Base-by-base conservation (phyloP, 2,797 vertebrate genomes). In the Rachycentron canadum region DNA sequence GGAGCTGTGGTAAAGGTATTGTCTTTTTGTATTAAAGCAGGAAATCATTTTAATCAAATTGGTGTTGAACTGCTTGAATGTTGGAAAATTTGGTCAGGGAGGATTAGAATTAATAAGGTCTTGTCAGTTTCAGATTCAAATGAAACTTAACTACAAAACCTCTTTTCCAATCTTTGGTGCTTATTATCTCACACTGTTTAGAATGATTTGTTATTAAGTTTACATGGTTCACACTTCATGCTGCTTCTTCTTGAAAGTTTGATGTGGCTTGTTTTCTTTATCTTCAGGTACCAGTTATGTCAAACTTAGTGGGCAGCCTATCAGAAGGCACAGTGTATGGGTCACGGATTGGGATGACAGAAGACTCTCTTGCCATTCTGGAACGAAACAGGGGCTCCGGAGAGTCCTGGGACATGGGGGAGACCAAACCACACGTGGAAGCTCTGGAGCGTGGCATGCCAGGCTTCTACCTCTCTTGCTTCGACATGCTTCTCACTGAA, bases 401-500 rank as follows among this genome's bases (percentile, higher is more conserved):
- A 41, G 91, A 81, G 2, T 82, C 85, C 57, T 97, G 96, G 95
- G 95, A 96, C 38, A 82, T 94, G 59, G 88, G 82, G 0, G 95
- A 96, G 40, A 93, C 89, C 84, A 97, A 96, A 82, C 94, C 95
- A 8, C 79, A 72, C 7, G 47, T 89, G 50, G 93, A 95, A 59
- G 83, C 92, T 0, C 92, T 95, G 0, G 97, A 98, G 80, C 96
- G 97, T 11, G 88, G 93, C 45, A 83, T 96, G 47, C 92, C 96
- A 0, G 89, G 96, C 11, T 93, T 97, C 83, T 98, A 96, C 86
- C 94, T 97, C 72, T 97, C 97, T 90, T 98, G 97, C 92, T 97
- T 97, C 0, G 97, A 99, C 92, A 97, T 96, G 96, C 92, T 98
- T 17, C 96, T 96, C 0, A 93, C 93, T 0, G 97, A 98, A 57